phyloP scores from a whole-genome alignment of 2,797 vertebrate genomes.

The Takifugu ocellatus region DNA sequence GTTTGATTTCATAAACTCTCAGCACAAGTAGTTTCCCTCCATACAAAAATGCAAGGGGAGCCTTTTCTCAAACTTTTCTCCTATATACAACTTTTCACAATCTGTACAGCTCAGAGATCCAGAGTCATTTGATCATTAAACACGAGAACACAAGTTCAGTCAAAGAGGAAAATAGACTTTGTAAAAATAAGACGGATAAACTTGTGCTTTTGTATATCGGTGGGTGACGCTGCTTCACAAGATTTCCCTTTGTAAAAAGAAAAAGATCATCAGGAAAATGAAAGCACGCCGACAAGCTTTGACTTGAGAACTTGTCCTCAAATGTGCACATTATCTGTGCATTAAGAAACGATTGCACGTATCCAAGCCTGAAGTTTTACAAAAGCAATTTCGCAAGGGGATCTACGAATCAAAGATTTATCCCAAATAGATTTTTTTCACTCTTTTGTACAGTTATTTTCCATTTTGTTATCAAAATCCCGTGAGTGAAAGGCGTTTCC shows the following conservation, averaged over 20 bases:
- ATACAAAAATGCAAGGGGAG: constrained; percentile 77
- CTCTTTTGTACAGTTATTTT: constrained; percentile 49
- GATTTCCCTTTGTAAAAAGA: constrained; percentile 33
- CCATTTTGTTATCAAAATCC: constrained; percentile 75
- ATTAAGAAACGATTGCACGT: constrained; percentile 54
- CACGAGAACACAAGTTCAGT: constrained; percentile 59
- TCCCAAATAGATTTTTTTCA: constrained; percentile 69
- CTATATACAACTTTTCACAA: constrained; percentile 81
- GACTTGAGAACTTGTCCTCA: constrained; percentile 12
- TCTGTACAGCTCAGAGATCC: constrained; percentile 74
- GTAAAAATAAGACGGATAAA: constrained; percentile 52
- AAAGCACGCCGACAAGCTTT: constrained; percentile 35
- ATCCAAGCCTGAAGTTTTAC: constrained; percentile 57
- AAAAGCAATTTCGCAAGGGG: constrained; percentile 63
- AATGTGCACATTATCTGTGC: constrained; percentile 44
- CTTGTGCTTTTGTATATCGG: constrained; percentile 58
- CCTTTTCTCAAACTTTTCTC: constrained; percentile 58
- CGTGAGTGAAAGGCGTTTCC: constrained; percentile 76
- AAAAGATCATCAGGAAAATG: constrained; percentile 7
- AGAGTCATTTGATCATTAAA: constrained; percentile 47
- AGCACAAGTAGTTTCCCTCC: constrained; percentile 78
- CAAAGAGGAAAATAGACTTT: constrained; percentile 44
- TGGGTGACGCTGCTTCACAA: constrained; percentile 33
- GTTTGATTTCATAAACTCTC: constrained; percentile 78
- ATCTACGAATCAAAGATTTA: constrained; percentile 67